Percentiles rank a stretch among this genome's conserved stretches.
phyloP scores from a whole-genome alignment of 2,888 invertebrate species.

The Diabrotica balteata region DNA sequence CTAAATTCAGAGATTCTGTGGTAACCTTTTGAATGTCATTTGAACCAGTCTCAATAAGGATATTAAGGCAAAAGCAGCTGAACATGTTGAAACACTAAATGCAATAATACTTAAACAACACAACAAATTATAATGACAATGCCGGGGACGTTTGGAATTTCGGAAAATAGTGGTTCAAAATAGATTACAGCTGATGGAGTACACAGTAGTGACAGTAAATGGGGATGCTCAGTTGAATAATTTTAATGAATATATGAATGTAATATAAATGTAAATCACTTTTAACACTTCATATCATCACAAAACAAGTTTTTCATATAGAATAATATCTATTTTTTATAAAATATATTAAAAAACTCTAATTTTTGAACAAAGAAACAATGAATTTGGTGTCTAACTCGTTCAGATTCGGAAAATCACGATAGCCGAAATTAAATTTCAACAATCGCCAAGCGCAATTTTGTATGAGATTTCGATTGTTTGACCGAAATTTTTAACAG shows the following conservation, averaged over 20 bases:
- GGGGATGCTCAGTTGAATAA: neutral
- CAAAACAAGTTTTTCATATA: conserved; percentile 12
- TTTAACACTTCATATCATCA: conserved; percentile 17
- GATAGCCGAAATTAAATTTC: conserved; percentile 10
- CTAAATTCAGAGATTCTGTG: conserved; percentile 65
- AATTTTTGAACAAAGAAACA: conserved; percentile 30
- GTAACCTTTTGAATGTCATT: conserved; percentile 65
- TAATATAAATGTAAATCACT: conserved; percentile 8
- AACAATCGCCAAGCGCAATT: conserved; percentile 18
- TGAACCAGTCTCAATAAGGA: conserved; percentile 69
- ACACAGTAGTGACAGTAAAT: conserved; percentile 18
- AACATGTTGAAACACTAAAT: conserved; percentile 60
- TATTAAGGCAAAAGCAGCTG: conserved; percentile 81
- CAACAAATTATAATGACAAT: conserved; percentile 19
- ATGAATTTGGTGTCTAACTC: conserved; percentile 19
- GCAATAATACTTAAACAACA: neutral
- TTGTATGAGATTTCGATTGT: conserved; percentile 12
- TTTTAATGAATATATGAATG: conserved; percentile 13
- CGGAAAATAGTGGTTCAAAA: conserved; percentile 16
- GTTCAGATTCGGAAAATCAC: conserved; percentile 22
- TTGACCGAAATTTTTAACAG: neutral
- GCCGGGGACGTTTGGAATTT: neutral
- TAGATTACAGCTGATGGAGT: conserved; percentile 28
- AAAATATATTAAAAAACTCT: conserved; percentile 22
- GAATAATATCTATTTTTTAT: conserved; percentile 14